A percentile compares a stretch with the other conserved stretches of the same genome.
Evolutionary conservation across 1,140 invertebrate species (phyloP).

Genomic region (Arctopsyche grandis): DNA sequence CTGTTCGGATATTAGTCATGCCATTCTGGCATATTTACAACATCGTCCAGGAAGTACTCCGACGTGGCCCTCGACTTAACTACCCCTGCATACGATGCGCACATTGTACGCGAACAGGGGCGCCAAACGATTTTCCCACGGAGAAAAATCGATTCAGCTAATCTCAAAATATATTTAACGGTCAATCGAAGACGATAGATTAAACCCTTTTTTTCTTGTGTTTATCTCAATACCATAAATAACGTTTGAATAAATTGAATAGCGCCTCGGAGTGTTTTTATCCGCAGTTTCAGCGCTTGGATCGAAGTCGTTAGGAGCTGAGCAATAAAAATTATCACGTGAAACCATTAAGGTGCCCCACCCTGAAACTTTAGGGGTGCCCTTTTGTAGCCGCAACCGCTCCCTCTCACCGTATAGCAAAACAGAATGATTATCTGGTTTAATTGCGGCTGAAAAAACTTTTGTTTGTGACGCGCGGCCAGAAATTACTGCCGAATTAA

Average conservation of each 20-base stretch:
- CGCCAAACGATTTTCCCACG: background rate
- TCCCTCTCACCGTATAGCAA: no score
- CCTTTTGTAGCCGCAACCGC: no score
- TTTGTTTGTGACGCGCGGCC: conserved; percentile 36
- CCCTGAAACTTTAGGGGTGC: no score
- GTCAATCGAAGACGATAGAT: background rate
- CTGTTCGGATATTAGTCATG: conserved; percentile 34
- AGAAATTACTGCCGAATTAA: conserved; percentile 33
- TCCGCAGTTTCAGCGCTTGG: background rate
- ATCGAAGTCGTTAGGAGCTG: conserved; percentile 28
- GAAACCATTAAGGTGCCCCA: conserved; percentile 24
- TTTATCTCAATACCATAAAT: no score
- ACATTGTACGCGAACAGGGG: background rate
- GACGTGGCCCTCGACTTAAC: background rate
- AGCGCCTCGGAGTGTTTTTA: conserved; percentile 3
- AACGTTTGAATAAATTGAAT: conserved; percentile 13
- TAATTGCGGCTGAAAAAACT: conserved; percentile 37
- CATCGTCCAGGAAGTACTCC: conserved; percentile 26
- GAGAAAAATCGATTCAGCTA: no score
- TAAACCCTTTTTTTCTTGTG: no score
- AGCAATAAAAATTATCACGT: conserved; percentile 41
- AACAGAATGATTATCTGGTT: conserved; percentile 29
- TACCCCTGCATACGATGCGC: background rate
- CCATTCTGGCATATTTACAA: conserved; percentile 29
- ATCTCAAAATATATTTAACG: background rate